Percentiles rank a stretch among this genome's conserved stretches.
phyloP scores from a whole-genome alignment of 2,113 vertebrate species.

The Jaculus jaculus region DNA sequence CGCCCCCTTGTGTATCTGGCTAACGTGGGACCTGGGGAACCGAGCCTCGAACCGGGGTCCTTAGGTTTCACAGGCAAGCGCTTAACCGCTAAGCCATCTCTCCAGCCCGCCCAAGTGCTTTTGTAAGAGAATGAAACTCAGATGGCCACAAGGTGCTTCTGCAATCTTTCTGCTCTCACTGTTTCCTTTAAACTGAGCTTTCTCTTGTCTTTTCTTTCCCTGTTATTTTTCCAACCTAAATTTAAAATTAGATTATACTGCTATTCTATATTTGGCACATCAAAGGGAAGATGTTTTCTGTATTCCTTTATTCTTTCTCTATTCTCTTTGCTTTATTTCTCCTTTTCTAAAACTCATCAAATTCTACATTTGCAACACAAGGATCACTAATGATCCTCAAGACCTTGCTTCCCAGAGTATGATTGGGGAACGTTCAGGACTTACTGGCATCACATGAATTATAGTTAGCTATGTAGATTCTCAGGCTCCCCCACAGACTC shows the following conservation, averaged over 20 bases:
- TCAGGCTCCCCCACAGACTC: background rate
- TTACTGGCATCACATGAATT: background rate
- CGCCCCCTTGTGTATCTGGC: too few species aligned
- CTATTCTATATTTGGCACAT: background rate
- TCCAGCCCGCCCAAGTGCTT: too few species aligned
- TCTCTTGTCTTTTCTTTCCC: background rate
- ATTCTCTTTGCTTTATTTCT: conserved; percentile 2
- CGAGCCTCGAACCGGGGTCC: too few species aligned
- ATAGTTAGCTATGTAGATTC: background rate
- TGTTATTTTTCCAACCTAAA: background rate
- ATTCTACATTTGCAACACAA: background rate
- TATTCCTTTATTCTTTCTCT: background rate
- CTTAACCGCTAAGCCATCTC: too few species aligned
- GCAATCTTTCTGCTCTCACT: background rate
- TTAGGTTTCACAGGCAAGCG: too few species aligned
- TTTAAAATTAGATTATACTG: conserved; percentile 37
- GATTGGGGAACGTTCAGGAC: background rate
- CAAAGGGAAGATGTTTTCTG: too few species aligned
- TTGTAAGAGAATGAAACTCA: background rate
- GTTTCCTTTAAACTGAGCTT: background rate
- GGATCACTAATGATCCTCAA: background rate
- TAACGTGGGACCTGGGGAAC: too few species aligned
- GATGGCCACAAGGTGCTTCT: background rate
- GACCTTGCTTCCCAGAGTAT: background rate
- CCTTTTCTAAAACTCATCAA: background rate